Percentiles rank a stretch among this genome's conserved stretches.
These are phyloP conservation scores for Lipophrys pholis DNA, from an alignment of 2,113 vertebrate genomes.

Conservation along the genomic window DNA sequence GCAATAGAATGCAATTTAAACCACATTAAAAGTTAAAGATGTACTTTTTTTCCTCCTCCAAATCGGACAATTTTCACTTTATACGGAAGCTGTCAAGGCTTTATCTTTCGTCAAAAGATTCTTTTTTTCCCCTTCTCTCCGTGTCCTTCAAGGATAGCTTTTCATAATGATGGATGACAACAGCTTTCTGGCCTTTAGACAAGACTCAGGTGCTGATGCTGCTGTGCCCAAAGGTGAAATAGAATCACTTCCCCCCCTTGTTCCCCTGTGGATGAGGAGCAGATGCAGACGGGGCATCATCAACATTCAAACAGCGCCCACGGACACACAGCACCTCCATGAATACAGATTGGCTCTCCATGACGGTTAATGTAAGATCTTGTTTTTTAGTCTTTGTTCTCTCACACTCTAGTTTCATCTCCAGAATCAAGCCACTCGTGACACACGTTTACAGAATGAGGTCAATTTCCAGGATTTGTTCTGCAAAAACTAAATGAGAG, in stretches of 20 bases:
- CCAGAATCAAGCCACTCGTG: too few relatives aligned
- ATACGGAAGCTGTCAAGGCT: slow-evolving; percentile 19
- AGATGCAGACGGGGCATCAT: slow-evolving; percentile 55
- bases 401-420: slow-evolving; percentile 48
- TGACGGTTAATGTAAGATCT: slow-evolving; percentile 55
- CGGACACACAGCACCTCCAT: slow-evolving; percentile 42
- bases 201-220: slow-evolving; percentile 35
- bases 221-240: slow-evolving; percentile 66
- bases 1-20: slow-evolving; percentile 18
- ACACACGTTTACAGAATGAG: slow-evolving; percentile 48
- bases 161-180: slow-evolving; percentile 55
- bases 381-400: slow-evolving; percentile 46
- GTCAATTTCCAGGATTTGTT: slow-evolving; percentile 40
- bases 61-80: neutral
- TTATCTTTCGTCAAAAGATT: slow-evolving; percentile 1
- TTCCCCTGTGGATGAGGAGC: slow-evolving; percentile 43
- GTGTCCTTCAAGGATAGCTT: neutral
- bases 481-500: neutral
- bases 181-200: slow-evolving; percentile 51
- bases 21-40: slow-evolving; percentile 26
- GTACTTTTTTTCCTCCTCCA: neutral
- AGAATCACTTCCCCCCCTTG: slow-evolving; percentile 24
- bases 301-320: slow-evolving; percentile 59
- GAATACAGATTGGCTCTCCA: slow-evolving; percentile 66
- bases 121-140: slow-evolving; percentile 6